Evolutionary conservation across 30 jellyfish, hydroid and myxozoan species (phyloP), one percentile per base, ranked within the genome.

Genomic region (Turritopsis rubra): DNA sequence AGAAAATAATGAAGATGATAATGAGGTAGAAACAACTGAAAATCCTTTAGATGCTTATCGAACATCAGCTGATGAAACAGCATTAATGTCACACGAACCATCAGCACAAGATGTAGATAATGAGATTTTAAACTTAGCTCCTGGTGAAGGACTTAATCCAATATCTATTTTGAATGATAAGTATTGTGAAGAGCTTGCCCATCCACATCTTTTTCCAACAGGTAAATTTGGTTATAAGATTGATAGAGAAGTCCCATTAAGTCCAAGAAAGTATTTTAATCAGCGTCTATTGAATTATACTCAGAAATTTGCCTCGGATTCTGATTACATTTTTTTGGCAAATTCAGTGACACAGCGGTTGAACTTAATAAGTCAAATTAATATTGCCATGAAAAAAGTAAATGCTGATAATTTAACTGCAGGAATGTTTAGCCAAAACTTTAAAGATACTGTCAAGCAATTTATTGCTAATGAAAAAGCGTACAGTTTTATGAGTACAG

Each of bases 131-230:
- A 30, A 24, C 23, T 30, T 78, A 53, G 85, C 28, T 19, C 85
- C 83, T 21, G 77, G 85, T 31, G 65, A 74, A 74, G 72, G 82
- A 1, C 28, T 21, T n/a, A 74, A 74, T 0, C 82, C 82, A 21
- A 29, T 74, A n/a, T 74, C 82, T n/a, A 74, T 74, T 29, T 74
- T 74, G 82, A 26, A 74, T 74, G 82, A 74, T 74, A 29, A 74
- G 41, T 23, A 74, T 74, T 74, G 82, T 74, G 82, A 74, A 74
- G 65, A 23, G 82, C 82, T 74, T 74, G 82, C 82, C 60, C 74
- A 74, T 74, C 74, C 82, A 23, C 82, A 74, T 29, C 65, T 1
- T 23, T 74, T 74, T 0, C 82, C 82, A 23, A 74, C 53, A 74
- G 82, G 82, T 74, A 26, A 74, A 73, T 73, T 73, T 28, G 82